These are phyloP conservation scores for Ciona savignyi DNA, from an alignment of 23 tunicate genomes.

Conservation along the genomic window DNA sequence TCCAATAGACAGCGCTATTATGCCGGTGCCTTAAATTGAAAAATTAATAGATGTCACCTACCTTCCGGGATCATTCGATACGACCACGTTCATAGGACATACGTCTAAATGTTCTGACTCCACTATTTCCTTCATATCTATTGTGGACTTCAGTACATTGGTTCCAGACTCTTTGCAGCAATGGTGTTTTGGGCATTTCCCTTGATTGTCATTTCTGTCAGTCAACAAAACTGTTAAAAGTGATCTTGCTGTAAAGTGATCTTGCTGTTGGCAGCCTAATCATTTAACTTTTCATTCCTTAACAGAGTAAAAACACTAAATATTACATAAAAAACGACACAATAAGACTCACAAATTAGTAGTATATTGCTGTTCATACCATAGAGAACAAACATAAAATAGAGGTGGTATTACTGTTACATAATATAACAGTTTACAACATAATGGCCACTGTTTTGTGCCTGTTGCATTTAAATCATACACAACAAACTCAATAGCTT, in stretches of 20 bases:
- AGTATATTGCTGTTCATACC: not conserved
- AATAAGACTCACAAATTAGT: not conserved
- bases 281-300: no score
- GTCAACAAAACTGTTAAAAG: not conserved
- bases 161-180: slow-evolving; percentile 46
- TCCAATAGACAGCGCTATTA: no score
- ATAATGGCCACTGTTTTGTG: no score
- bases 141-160: slow-evolving; percentile 5
- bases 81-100: slow-evolving; percentile 7
- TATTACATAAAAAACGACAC: no score
- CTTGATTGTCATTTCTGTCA: slow-evolving; percentile 38
- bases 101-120: slow-evolving; percentile 29
- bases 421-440: no score
- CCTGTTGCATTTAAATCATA: no score
- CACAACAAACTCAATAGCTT: no score
- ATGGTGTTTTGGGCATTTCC: slow-evolving; percentile 29
- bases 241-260: no score
- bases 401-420: no score
- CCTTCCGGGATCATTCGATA: slow-evolving; percentile 79
- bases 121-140: slow-evolving; percentile 50
- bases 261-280: no score
- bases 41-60: not conserved
- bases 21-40: not conserved
- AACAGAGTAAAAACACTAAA: no score
- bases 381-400: no score